A percentile compares a stretch with the other conserved stretches of the same genome.
Evolutionary conservation across 1,140 invertebrate species (phyloP).

Genomic region (Fopius arisanus): DNA sequence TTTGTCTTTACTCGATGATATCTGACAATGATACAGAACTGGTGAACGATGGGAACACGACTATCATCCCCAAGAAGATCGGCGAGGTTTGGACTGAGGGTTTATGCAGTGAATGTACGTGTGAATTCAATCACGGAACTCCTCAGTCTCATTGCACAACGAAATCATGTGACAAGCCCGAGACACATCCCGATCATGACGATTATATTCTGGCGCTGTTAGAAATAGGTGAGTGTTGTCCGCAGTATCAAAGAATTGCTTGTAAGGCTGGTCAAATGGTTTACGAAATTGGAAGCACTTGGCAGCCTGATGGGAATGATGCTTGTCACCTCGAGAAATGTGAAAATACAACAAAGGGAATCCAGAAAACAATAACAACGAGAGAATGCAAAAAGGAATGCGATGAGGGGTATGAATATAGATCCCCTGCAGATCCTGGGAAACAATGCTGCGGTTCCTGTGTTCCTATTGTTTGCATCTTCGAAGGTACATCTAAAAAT

Average conservation of each 20-base stretch:
- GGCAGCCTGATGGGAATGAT: conserved; percentile 64
- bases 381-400: conserved; percentile 49
- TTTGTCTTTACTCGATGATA: conserved; percentile 72
- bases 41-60: conserved; percentile 46
- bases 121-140: conserved; percentile 52
- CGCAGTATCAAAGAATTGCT: conserved; percentile 65
- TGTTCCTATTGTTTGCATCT: conserved; percentile 68
- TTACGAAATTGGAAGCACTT: conserved; percentile 68
- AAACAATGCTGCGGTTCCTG: conserved; percentile 74
- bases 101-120: conserved; percentile 72
- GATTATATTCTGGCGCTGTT: conserved; percentile 68
- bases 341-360: conserved; percentile 52
- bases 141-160: conserved; percentile 53
- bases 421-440: conserved; percentile 46
- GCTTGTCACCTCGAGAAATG: conserved; percentile 67
- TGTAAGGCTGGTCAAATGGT: conserved; percentile 69
- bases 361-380: conserved; percentile 57
- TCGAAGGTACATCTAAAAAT: conserved; percentile 61
- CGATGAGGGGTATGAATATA: conserved; percentile 60
- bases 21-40: conserved; percentile 45
- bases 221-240: conserved; percentile 70
- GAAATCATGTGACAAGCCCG: conserved; percentile 57
- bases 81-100: conserved; percentile 75
- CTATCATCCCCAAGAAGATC: conserved; percentile 63
- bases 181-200: conserved; percentile 52